A percentile compares a stretch with the other conserved stretches of the same genome.
These are phyloP conservation scores for Tenualosa thibaudeaui DNA, from an alignment of 2,797 vertebrate genomes.

Conservation along the genomic window DNA sequence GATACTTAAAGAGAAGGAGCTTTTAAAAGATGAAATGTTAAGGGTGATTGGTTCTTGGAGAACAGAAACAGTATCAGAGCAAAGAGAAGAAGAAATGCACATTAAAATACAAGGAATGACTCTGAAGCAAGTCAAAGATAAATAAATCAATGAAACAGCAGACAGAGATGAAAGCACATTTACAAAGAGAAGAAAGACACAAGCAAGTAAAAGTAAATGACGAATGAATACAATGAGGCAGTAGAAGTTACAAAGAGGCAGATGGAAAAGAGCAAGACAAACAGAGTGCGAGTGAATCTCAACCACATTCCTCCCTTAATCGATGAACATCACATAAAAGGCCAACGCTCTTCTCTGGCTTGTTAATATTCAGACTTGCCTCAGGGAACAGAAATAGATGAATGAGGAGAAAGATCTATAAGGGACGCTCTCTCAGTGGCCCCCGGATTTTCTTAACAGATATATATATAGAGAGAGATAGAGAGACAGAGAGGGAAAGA, in stretches of 20 bases:
- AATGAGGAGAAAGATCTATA: constrained; percentile 30
- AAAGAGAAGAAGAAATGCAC: not conserved
- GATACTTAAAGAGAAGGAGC: not conserved
- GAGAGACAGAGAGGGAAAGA: not conserved
- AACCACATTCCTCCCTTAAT: constrained; percentile 26
- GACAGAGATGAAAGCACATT: too few species aligned
- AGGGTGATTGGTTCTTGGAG: not conserved
- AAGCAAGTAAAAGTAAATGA: not conserved
- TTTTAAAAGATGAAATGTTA: not conserved
- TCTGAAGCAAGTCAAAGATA: too few species aligned
- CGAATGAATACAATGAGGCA: not conserved
- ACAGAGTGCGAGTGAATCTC: constrained; percentile 5
- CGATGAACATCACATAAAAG: constrained; percentile 42
- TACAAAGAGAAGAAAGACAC: not conserved
- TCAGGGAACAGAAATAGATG: constrained; percentile 25
- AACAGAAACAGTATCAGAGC: not conserved
- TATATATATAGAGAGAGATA: not conserved
- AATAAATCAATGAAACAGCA: too few species aligned
- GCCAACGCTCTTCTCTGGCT: constrained; percentile 23
- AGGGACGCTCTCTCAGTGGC: not conserved
- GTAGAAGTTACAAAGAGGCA: not conserved
- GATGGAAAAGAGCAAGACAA: not conserved
- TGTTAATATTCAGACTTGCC: constrained; percentile 36
- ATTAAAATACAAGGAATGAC: too few species aligned
- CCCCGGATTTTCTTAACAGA: not conserved